Base-by-base conservation (phyloP, 64 coral and sea anemone species). In the Acropora yongei region DNA sequence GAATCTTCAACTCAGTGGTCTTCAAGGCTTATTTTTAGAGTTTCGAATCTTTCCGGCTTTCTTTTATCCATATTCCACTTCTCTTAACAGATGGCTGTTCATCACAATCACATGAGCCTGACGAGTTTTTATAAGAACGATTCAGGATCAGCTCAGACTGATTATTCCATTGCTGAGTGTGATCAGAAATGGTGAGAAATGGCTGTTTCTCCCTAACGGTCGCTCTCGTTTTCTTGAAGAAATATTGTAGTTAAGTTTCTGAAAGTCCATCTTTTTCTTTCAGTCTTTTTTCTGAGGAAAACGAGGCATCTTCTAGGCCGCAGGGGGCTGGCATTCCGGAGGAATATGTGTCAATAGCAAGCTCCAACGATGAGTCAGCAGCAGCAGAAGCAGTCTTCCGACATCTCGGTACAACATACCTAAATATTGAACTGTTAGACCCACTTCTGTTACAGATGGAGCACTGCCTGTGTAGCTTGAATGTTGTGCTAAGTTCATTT, bases 371-470 rank as follows among this genome's bases (percentile, higher is more conserved):
- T 79, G 92, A 90, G 60, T 76, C 90, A 14, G 91, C 86, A 8
- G 75, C 83, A 41, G 82, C 95, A 19, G 75, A 80, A 19, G 95
- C 91, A 68, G 82, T 96, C 12, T 93, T 96, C 41, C 91, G 93
- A 74, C 95, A 96, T 65, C 46, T 93, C 57, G 95, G 95, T 96
- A 76, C 61, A 76, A 81, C 30, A 30, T 30, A 30, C 30, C 30
- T 30, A 30, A 30, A 30, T 30, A 30, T 30, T 30, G 30, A 30
- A 30, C 30, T 30, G 30, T 30, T 30, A 30, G 30, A 30, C 30
- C 30, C 30, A 30, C 30, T 30, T 30, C 30, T 30, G 30, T 30
- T 30, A 30, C 30, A 30, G 30, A 30, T 30, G 30, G 30, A 30
- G 30, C 30, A 30, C 30, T 30, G 30, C 30, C 30, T 30, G 30